phyloP scores from a whole-genome alignment of 2,113 vertebrate genomes.

The Lamprologus sp. region DNA sequence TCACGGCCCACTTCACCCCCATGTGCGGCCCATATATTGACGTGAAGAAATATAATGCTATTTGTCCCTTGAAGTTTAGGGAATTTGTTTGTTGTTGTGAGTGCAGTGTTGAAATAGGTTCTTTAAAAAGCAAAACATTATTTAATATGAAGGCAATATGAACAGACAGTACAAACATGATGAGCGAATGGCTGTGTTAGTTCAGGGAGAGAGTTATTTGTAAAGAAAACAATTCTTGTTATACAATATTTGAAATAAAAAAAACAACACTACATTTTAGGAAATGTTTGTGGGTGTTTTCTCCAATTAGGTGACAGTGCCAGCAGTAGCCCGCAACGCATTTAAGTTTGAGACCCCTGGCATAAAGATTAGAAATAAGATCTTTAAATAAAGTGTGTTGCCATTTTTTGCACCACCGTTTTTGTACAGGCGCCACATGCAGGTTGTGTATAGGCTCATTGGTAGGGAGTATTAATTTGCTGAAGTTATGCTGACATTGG shows the following conservation, averaged over 20 bases:
- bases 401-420: neutral
- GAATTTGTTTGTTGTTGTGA: neutral
- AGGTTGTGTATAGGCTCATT: neutral
- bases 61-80: neutral
- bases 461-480: neutral
- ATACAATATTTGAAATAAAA: neutral
- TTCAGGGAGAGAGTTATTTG: neutral
- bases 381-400: neutral
- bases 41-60: neutral
- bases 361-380: neutral
- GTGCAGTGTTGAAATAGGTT: neutral
- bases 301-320: neutral
- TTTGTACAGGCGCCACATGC: neutral
- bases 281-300: neutral
- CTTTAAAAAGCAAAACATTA: neutral
- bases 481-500: neutral
- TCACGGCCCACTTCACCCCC: neutral
- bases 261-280: neutral
- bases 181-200: neutral
- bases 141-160: neutral
- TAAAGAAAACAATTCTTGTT: neutral
- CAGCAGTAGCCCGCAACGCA: fast-evolving
- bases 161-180: neutral
- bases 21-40: neutral
- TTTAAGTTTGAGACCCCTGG: neutral